Evolutionary conservation across 2,888 invertebrate species (phyloP), one percentile per base, ranked within the genome.

Genomic region (Syrphus vitripennis): DNA sequence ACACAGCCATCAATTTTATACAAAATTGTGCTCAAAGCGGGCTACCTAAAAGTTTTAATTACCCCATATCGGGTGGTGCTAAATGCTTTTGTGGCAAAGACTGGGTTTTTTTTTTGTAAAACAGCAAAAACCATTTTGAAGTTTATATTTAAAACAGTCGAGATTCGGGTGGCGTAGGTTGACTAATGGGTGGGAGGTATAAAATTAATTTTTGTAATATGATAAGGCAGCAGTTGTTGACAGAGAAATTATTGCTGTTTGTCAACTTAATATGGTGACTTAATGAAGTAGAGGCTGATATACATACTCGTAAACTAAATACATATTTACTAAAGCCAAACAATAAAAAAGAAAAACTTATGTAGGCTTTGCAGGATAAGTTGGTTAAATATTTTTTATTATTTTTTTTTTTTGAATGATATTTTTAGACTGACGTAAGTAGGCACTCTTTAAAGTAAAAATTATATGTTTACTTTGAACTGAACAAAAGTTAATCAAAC

Each of bases 11-110:
- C 71, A 82, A 82, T 82, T 80, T 40, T 24, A n/a, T n/a, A 61
- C 57, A 71, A 76, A 71, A 63, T 40, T 76, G 9, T 57, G 40
- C 70, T 40, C 31, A 37, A 31, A 70, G 70, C 65, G 29, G 67
- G 61, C 42, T 61, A 59, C 72, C 61, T 16, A 72, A 72, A 83
- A 83, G 59, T 83, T 78, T 78, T 72, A 83, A 78, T 78, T 72
- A 40, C 67, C 67, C 72, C 78, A 70, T 78, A 71, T 65, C 37
- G 50, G 53, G 48, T 82, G 77, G 65, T 50, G 81, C 63, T 71
- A 65, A 82, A 57, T 71, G 40, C 42, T 82, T 55, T 67, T 55
- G 26, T 67, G 55, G 42, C 19, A 3, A 55, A 40, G 78, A 65
- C 19, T 75, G 21, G 24, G 67, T 72, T 55, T 37, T 24, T n/a